Conservation (phyloP, 2,797 vertebrate species). For the Megaceryle alcyon region DNA sequence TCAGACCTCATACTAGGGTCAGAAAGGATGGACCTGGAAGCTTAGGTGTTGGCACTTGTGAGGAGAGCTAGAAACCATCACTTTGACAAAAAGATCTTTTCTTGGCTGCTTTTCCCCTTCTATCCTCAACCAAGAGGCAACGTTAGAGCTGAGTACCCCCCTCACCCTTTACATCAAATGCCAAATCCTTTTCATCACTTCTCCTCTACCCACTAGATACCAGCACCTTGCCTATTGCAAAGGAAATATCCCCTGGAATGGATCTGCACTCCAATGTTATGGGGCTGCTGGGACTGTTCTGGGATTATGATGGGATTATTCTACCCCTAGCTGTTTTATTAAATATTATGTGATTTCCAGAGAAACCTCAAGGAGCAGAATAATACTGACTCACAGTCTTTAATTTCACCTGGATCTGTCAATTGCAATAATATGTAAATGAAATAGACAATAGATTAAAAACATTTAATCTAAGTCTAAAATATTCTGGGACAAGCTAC, state of each 20-base stretch:
- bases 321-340: neutral
- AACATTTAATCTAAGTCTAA: neutral
- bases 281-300: neutral
- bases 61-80: neutral
- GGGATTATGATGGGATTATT: slow-evolving; percentile 14
- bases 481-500: neutral
- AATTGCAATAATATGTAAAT: neutral
- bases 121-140: neutral
- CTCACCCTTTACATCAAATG: neutral
- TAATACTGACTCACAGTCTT: neutral
- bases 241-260: neutral
- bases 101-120: neutral
- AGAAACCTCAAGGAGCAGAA: neutral
- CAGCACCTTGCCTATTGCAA: neutral
- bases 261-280: neutral
- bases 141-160: neutral
- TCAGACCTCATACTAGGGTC: neutral
- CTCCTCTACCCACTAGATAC: neutral
- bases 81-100: neutral
- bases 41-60: neutral
- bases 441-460: neutral
- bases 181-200: slow-evolving; percentile 2
- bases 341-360: neutral
- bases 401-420: neutral
- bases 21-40: neutral